A percentile compares a stretch with the other conserved stretches of the same genome.
Evolutionary conservation across 2,888 invertebrate genomes (phyloP).

Genomic region (Parascotia fuliginaria): DNA sequence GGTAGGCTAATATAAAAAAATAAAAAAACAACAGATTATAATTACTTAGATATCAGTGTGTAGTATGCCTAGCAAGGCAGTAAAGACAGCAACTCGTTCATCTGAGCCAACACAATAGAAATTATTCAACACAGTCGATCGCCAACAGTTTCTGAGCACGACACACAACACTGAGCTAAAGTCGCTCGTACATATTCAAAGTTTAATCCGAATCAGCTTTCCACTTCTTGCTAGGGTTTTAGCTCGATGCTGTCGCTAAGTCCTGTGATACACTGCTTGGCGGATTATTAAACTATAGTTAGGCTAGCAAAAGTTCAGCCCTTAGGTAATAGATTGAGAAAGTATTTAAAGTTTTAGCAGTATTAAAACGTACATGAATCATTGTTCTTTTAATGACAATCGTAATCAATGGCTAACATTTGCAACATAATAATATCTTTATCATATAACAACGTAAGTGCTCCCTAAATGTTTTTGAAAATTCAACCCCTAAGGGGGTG

Average conservation of each 20-base stretch:
- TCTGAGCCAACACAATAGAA: conserved; percentile 25
- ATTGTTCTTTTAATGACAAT: too few relatives aligned
- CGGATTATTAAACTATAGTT: conserved; percentile 2
- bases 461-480: too few relatives aligned
- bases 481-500: too few relatives aligned
- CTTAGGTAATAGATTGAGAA: not conserved
- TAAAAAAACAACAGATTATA: too few relatives aligned
- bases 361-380: too few relatives aligned
- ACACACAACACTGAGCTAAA: conserved; percentile 54
- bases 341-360: too few relatives aligned
- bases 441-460: too few relatives aligned
- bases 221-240: conserved; percentile 59
- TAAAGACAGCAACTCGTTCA: conserved; percentile 7
- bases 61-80: not conserved
- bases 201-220: conserved; percentile 77
- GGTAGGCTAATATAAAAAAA: too few relatives aligned
- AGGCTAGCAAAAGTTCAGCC: not conserved
- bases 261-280: conserved; percentile 33
- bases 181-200: conserved; percentile 75
- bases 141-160: conserved; percentile 43
- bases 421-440: too few relatives aligned
- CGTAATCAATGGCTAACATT: too few relatives aligned
- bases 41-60: not conserved
- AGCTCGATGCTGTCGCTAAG: conserved; percentile 53
- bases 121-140: conserved; percentile 39